Evolutionary conservation across 1,140 invertebrate species (phyloP).

Genomic region (Drosophila oshimai): DNA sequence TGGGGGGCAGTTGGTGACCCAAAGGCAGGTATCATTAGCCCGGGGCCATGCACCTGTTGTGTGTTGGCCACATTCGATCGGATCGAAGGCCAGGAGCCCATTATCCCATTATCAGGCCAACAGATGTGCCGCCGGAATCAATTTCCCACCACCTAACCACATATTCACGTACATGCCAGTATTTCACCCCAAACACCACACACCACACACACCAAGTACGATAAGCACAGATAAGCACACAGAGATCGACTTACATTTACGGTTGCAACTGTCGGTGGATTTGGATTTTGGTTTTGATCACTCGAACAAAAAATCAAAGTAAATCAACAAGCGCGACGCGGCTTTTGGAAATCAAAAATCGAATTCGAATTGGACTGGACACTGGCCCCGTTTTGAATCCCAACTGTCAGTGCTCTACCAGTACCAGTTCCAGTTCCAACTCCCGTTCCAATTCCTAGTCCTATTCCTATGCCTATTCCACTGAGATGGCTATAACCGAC

Average conservation of each 20-base stretch:
- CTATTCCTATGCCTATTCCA: too few species aligned
- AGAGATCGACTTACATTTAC: slow-evolving; percentile 17
- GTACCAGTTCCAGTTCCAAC: too few species aligned
- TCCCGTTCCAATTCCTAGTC: too few species aligned
- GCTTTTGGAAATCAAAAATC: too few species aligned
- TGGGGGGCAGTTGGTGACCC: neutral
- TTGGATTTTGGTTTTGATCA: neutral
- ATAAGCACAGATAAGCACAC: neutral
- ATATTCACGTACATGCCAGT: neutral
- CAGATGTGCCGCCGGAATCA: slow-evolving; percentile 58
- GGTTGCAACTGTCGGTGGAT: neutral
- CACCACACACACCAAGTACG: too few species aligned
- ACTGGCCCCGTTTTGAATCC: too few species aligned
- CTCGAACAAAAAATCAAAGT: slow-evolving; percentile 2
- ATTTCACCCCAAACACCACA: neutral
- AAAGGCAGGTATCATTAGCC: neutral
- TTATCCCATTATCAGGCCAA: slow-evolving; percentile 36
- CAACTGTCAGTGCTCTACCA: too few species aligned
- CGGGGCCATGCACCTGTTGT: slow-evolving; percentile 9
- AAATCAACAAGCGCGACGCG: neutral
- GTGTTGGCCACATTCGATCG: neutral
- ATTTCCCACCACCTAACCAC: slow-evolving; percentile 47
- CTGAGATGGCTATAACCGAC: slow-evolving; percentile 45
- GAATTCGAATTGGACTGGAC: too few species aligned
- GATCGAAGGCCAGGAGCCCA: neutral